Evolutionary conservation across 92 coral and sea anemone genomes (phyloP), one percentile per base, ranked within the genome.

Genomic region (Galaxea fascicularis): DNA sequence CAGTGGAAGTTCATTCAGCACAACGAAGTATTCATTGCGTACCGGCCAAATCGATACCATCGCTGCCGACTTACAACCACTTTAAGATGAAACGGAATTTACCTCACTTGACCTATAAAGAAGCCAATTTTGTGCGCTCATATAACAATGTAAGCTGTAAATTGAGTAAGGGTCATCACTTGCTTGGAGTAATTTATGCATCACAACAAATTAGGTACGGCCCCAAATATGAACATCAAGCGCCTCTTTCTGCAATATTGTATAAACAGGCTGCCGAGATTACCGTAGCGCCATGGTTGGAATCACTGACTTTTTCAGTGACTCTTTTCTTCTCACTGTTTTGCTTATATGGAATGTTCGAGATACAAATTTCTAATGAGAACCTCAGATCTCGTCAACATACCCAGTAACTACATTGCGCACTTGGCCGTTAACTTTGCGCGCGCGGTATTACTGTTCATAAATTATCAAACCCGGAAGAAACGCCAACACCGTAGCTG

Each of bases 391-490:
- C 45, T 24, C 70, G 41, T 17, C 70, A 65, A 24, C 70, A 65
- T 28, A 60, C 10, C 15, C 54, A 60, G 26, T 60, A 5, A 60
- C 66, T 60, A 22, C 70, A 65, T 65, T 65, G 45, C 70, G 70
- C 13, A 65, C 70, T 65, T 65, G 4, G 70, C 70, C 35, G 22
- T 65, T 65, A 65, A 65, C 26, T 65, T 65, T 65, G 44, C 41
- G 70, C 10, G 70, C 13, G 70, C 13, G 30, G 29, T 28, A 65
- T 65, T 65, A 22, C 39, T 65, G 31, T 27, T 65, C 45, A 65
- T 65, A 65, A 65, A 65, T 65, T 65, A 65, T 65, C 41, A 65
- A 25, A 65, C 70, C 70, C 70, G 70, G 70, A 65, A 65, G 70
- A 65, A 65, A 65, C 45, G 20, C 12, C 45, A 64, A 64, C 70